Evolutionary conservation across 2,113 vertebrate genomes (phyloP), one percentile per base, ranked within the genome.

Genomic region (Cryptoleucopteryx plumbea): DNA sequence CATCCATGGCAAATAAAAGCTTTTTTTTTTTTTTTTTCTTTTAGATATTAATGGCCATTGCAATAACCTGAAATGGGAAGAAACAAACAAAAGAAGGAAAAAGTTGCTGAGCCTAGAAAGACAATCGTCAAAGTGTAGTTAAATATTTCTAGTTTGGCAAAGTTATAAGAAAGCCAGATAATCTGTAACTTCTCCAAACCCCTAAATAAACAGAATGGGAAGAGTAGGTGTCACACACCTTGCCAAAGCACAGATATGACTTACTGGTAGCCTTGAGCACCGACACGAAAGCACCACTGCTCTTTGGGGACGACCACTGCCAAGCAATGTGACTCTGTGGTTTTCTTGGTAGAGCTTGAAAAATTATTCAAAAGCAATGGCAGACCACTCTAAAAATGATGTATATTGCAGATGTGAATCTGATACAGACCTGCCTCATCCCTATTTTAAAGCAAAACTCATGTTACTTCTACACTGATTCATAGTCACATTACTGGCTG

Each of bases 211-310:
- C 17, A 82, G 40, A 52, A 66, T 9, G 23, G 78, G 70, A 71
- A 15, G n/a, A 82, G 61, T 1, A 84, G 22, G 55, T 62, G 47
- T 48, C 6, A 7, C 31, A 61, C 40, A 48, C 18, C 27, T 77
- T 45, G 36, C n/a, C 59, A 73, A 80, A 50, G 36, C 62, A 34
- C 61, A 42, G 18, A 27, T 3, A 15, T 5, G 21, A 55, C 53
- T 52, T 45, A 50, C 36, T 45, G 47, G 27, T 19, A n/a, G 11
- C 42, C 27, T 34, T 48, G 29, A 58, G 48, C 42, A 73, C 12
- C 0, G 0, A 31, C 11, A 66, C 12, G 16, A 40, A 27, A 61
- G 38, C 65, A 11, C 9, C n/a, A 38, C 12, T 0, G 0, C 67
- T 40, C 52, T 40, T 11, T 23, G 52, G 72, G 18, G 3, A 22